Evolutionary conservation across 2,113 vertebrate species (phyloP), one percentile per base, ranked within the genome.

Genomic region (Capreolus pygargus): DNA sequence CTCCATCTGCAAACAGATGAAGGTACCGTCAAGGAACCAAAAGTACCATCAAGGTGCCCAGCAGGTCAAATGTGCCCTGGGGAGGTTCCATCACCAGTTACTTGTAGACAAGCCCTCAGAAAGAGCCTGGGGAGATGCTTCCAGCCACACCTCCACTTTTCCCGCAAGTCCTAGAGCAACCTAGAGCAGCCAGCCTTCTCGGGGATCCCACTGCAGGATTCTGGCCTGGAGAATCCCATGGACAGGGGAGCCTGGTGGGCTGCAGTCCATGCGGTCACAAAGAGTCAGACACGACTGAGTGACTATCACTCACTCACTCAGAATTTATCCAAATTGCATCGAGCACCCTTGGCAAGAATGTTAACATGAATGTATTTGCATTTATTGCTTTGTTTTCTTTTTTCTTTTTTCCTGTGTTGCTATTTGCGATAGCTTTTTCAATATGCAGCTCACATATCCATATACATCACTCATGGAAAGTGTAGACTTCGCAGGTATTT

Each of bases 241-340:
- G n/a, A 39, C n/a, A 39, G 67, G 39, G 10, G n/a, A 70, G 67
- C 2, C n/a, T 70, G n/a, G 19, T 0, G 0, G n/a, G 67, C n/a
- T 70, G 10, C 10, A 39, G 19, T 5, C n/a, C 67, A 13, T 23
- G n/a, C 19, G 10, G n/a, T 70, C 67, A 70, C n/a, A 70, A 36
- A 70, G 19, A 70, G n/a, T 70, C 1, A 2, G n/a, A 70, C n/a
- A 12, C 2, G 0, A 39, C 10, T 0, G 2, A 39, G 19, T 36
- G n/a, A 70, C 67, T 23, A 1, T 70, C 17, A 70, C 67, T 70
- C 67, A 36, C n/a, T 70, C 67, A 36, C 67, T 70, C n/a, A 23
- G 23, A 60, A 88, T 92, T 36, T 55, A 89, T 23, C 60, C 87
- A 84, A 28, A 88, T 52, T 36, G 6, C 52, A 33, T 4, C 0